A percentile compares a stretch with the other conserved stretches of the same genome.
Evolutionary conservation across 2,797 vertebrate species (phyloP).

Genomic region (Sebastes umbrosus): DNA sequence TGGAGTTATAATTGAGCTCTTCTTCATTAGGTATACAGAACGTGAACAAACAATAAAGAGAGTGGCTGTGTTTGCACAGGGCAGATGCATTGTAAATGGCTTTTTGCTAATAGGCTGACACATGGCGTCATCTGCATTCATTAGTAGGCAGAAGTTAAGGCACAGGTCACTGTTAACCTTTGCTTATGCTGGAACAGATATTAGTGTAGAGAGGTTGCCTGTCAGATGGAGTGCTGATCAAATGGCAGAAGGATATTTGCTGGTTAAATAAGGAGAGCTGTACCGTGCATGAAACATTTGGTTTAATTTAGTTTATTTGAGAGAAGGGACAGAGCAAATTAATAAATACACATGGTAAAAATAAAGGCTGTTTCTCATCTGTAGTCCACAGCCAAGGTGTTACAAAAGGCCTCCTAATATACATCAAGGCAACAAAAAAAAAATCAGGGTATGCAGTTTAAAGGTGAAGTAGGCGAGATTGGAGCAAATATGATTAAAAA

Average conservation of each 20-base stretch:
- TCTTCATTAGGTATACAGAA: slow-evolving; percentile 37
- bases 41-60: slow-evolving; percentile 18
- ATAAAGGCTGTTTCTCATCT: too few relatives aligned
- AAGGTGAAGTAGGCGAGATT: too few relatives aligned
- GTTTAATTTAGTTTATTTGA: too few relatives aligned
- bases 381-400: too few relatives aligned
- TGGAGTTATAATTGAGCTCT: slow-evolving; percentile 19
- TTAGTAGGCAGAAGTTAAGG: slow-evolving; percentile 29
- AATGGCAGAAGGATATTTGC: neutral
- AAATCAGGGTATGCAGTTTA: neutral
- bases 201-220: neutral
- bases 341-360: too few relatives aligned
- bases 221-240: slow-evolving; percentile 1
- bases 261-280: neutral
- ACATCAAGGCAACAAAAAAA: neutral
- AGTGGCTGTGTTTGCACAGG: slow-evolving; percentile 20
- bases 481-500: too few relatives aligned
- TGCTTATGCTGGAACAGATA: neutral
- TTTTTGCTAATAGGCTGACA: slow-evolving; percentile 48
- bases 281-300: neutral
- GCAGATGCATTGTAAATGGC: slow-evolving; percentile 13
- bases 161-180: neutral
- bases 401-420: neutral
- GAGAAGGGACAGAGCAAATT: too few relatives aligned
- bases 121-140: slow-evolving; percentile 50